Evolutionary conservation across 2,888 invertebrate genomes (phyloP).

Genomic region (Lasius platythorax): DNA sequence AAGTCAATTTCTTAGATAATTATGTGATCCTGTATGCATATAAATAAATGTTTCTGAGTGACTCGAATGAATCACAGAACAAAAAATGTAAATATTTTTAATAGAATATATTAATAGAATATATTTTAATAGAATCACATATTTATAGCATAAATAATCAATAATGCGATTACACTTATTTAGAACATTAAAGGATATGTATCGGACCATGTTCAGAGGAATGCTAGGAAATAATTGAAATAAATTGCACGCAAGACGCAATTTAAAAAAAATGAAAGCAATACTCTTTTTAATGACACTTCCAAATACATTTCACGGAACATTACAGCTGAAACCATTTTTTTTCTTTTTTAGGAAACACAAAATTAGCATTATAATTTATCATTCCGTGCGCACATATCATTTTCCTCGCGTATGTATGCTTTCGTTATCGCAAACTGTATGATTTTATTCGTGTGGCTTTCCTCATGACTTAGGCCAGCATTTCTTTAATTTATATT

Average conservation of each 20-base stretch:
- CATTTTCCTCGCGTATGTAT: slow-evolving; percentile 59
- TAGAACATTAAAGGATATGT: background rate
- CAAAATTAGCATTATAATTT: slow-evolving; percentile 59
- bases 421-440: slow-evolving; percentile 63
- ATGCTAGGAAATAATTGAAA: slow-evolving; percentile 43
- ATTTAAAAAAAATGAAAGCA: slow-evolving; percentile 82
- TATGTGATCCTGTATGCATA: background rate
- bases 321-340: slow-evolving; percentile 63
- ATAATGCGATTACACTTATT: background rate
- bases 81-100: background rate
- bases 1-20: background rate
- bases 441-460: slow-evolving; percentile 66
- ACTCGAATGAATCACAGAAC: background rate
- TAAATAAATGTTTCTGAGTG: background rate
- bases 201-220: background rate
- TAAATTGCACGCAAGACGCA: slow-evolving; percentile 60
- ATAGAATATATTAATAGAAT: background rate
- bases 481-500: slow-evolving; percentile 78
- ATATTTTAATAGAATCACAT: background rate
- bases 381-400: slow-evolving; percentile 64
- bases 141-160: slow-evolving; percentile 11
- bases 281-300: slow-evolving; percentile 81
- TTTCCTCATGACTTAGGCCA: slow-evolving; percentile 77
- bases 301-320: slow-evolving; percentile 79
- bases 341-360: slow-evolving; percentile 59